Percentiles rank a stretch among this genome's conserved stretches.
Conservation (phyloP, 2,797 vertebrate genomes). For the Pseudochirops cupreus region DNA sequence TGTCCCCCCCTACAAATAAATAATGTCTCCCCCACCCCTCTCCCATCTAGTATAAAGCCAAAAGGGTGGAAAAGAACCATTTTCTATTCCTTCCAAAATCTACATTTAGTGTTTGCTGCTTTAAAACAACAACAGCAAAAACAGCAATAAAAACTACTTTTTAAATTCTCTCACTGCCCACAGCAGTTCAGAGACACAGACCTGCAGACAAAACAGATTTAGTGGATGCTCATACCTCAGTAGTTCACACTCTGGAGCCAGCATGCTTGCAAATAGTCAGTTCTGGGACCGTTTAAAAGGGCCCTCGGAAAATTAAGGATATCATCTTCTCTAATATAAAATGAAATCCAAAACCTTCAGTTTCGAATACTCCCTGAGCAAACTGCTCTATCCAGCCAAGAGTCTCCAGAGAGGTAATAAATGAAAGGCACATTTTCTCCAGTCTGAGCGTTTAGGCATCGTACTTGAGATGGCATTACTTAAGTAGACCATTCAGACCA, state of each 20-base stretch:
- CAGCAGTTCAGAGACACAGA: constrained; percentile 7
- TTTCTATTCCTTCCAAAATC: not conserved
- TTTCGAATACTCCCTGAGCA: constrained; percentile 78
- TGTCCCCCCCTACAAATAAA: not conserved
- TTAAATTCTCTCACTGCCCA: constrained; percentile 19
- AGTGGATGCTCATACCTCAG: not conserved
- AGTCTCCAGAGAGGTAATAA: constrained; percentile 75
- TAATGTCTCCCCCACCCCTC: not conserved
- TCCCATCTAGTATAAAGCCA: constrained; percentile 15
- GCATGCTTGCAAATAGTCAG: constrained; percentile 42
- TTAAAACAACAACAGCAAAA: constrained; percentile 39
- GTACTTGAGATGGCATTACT: constrained; percentile 39
- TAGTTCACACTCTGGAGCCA: constrained; percentile 47
- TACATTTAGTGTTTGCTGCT: constrained; percentile 25
- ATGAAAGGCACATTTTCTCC: constrained; percentile 85
- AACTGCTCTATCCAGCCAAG: constrained; percentile 71
- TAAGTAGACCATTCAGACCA: constrained; percentile 47
- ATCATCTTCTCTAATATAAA: constrained; percentile 71
- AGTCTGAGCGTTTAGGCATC: constrained; percentile 48
- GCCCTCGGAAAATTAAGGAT: constrained; percentile 63
- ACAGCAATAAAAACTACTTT: constrained; percentile 16
- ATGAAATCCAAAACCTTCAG: constrained; percentile 72
- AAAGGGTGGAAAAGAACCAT: constrained; percentile 22
- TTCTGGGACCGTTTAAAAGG: constrained; percentile 54
- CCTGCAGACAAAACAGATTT: constrained; percentile 20